Evolutionary conservation across 1,140 invertebrate species (phyloP), one percentile per base, ranked within the genome.

Genomic region (Chironomus striatipennis): DNA sequence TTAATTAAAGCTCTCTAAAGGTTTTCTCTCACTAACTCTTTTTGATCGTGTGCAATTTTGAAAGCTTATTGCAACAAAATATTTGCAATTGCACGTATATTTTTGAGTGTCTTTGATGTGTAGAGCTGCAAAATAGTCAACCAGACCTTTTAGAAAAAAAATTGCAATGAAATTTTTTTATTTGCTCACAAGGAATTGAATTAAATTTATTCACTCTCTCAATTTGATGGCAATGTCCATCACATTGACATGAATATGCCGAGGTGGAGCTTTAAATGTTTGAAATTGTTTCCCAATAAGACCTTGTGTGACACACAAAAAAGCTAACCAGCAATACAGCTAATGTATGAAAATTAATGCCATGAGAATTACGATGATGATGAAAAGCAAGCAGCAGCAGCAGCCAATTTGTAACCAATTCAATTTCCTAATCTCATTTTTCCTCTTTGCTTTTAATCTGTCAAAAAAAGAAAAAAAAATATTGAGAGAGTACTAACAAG

Each of bases 251-350:
- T 57, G 47, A 57, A 57, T 57, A 57, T 57, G 47, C 47, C 47
- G 47, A 57, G 47, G 47, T 57, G 47, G 47, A 57, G n/a, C n/a
- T 57, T 57, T 57, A 15, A 57, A 15, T 15, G 47, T 10, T 12
- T n/a, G 47, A 57, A 47, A 57, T n/a, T 57, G n/a, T 57, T 57
- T 57, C 47, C 47, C 47, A 57, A 57, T 57, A 57, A 57, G n/a
- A 57, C 47, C 47, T 57, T 57, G 47, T n/a, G 47, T 57, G 47
- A 57, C 47, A 57, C 47, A 57, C 47, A 57, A 57, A 57, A 12
- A 57, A 57, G 47, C 47, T 47, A 15, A 8, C 43, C 43, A n/a
- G n/a, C n/a, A n/a, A n/a, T n/a, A 34, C 24, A 34, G n/a, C 24
- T 34, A 34, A 34, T 34, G 24, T 34, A 34, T 34, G 24, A 34